Percentiles rank a stretch among this genome's conserved stretches.
Evolutionary conservation across 2,113 vertebrate species (phyloP).

Genomic region (Felis chaus): DNA sequence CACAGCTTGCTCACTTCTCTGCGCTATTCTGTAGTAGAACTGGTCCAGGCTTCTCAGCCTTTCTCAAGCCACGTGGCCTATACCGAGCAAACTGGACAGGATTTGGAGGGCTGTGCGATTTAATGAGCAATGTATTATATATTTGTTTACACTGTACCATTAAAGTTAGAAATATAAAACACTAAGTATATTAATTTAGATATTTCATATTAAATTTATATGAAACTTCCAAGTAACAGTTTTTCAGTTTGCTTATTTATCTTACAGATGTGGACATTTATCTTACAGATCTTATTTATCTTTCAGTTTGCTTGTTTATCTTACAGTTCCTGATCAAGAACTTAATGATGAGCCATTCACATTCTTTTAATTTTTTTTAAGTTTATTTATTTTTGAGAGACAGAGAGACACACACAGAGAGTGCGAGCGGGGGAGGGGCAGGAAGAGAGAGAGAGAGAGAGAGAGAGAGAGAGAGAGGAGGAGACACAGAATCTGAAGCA

Average conservation of each 20-base stretch:
- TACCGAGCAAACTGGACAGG: neutral
- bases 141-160: neutral
- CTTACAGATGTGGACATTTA: neutral
- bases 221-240: neutral
- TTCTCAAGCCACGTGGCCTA: neutral
- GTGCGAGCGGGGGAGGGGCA: too few relatives aligned
- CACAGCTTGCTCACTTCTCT: neutral
- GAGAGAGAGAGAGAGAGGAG: neutral
- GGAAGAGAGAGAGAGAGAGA: too few relatives aligned
- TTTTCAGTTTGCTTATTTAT: neutral
- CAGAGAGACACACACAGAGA: neutral
- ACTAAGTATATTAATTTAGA: neutral
- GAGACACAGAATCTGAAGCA: too few relatives aligned
- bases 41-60: neutral
- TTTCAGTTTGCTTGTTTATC: neutral
- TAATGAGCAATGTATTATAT: neutral
- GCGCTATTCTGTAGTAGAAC: fast-evolving
- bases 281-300: too few relatives aligned
- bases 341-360: neutral
- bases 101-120: neutral
- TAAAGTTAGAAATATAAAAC: slow-evolving; percentile 40
- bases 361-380: neutral
- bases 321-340: neutral
- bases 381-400: neutral
- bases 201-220: neutral